A percentile compares a stretch with the other conserved stretches of the same genome.
Evolutionary conservation across 2,888 invertebrate species (phyloP).

Genomic region (Papilio elwesi): DNA sequence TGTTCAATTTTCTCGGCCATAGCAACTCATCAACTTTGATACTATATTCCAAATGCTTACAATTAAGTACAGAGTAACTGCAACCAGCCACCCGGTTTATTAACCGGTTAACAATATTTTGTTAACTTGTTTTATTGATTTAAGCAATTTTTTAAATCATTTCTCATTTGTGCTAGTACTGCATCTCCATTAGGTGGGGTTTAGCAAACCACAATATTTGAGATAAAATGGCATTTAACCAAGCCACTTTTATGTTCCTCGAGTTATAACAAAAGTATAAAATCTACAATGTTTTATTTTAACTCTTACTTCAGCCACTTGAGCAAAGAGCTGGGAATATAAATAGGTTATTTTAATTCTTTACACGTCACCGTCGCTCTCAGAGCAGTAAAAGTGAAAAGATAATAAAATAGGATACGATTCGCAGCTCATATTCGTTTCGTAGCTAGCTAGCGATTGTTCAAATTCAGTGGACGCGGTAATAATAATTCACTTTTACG

Average conservation of each 20-base stretch:
- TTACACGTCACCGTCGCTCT: conserved; percentile 36
- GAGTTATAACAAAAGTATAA: conserved; percentile 29
- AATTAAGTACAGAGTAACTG: too few species aligned
- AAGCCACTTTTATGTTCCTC: conserved; percentile 5
- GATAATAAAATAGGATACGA: conserved; percentile 49
- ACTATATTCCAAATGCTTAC: too few species aligned
- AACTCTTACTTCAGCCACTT: conserved; percentile 32
- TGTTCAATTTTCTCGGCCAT: too few species aligned
- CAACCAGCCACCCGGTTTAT: too few species aligned
- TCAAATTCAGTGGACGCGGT: conserved; percentile 78
- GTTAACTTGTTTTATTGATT: too few species aligned
- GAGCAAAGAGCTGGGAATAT: conserved; percentile 32
- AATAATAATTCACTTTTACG: conserved; percentile 82
- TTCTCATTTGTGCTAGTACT: too few species aligned
- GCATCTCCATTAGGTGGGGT: not conserved
- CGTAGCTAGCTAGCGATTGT: conserved; percentile 65
- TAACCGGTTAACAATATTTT: too few species aligned
- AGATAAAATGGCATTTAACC: conserved; percentile 12
- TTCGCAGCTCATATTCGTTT: conserved; percentile 64
- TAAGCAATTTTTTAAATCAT: too few species aligned
- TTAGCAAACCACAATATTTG: not conserved
- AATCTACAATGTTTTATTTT: conserved; percentile 31
- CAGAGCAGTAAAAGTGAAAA: conserved; percentile 36
- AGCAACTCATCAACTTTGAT: too few species aligned
- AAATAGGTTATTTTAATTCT: conserved; percentile 42